Evolutionary conservation across 53 echinoderm and acorn worm species (phyloP), one percentile per base, ranked within the genome.

Genomic region (Hippasteria phrygiana): DNA sequence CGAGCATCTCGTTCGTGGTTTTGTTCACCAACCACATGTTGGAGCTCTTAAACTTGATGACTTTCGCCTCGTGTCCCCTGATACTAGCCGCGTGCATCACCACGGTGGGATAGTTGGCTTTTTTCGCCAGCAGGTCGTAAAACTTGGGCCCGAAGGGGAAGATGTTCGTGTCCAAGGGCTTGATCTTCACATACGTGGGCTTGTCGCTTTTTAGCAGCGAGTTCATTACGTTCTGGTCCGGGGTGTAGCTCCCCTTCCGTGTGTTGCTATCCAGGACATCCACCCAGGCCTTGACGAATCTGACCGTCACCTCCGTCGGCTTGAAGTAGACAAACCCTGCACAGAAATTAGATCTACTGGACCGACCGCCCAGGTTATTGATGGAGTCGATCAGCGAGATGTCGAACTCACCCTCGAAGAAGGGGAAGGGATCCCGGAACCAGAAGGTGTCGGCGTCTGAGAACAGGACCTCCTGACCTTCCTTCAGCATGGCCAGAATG

Each of bases 341-440:
- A 20, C 87, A 87, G 55, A 72, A 87, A 26, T 67, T 67, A 11
- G 69, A 67, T 5, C 69, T 28, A 2, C 29, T 7, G 69, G 32
- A 33, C 6, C 69, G 32, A 5, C 26, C 69, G 5, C 69, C 69
- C 4, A 67, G 35, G 7, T 28, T 28, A 67, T 67, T 67, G 4
- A 31, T 22, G 4, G 69, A 67, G 38, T 62, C 38, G n/a, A 80
- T 62, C 38, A 80, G n/a, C 6, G 69, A 67, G 8, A 67, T 31
- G 33, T 67, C 69, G 35, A 67, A 67, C 31, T 87, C 87, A 5
- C 87, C 87, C 26, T 53, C 31, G 62, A 87, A 73, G 56, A 62
- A 73, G 11, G 87, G 87, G 40, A 87, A 87, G 10, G 87, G 87
- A 31, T n/a, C n/a, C n/a, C n/a, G n/a, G n/a, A n/a, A n/a, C n/a